phyloP scores from a whole-genome alignment of 2,888 invertebrate genomes.

The Volucella bombylans region DNA sequence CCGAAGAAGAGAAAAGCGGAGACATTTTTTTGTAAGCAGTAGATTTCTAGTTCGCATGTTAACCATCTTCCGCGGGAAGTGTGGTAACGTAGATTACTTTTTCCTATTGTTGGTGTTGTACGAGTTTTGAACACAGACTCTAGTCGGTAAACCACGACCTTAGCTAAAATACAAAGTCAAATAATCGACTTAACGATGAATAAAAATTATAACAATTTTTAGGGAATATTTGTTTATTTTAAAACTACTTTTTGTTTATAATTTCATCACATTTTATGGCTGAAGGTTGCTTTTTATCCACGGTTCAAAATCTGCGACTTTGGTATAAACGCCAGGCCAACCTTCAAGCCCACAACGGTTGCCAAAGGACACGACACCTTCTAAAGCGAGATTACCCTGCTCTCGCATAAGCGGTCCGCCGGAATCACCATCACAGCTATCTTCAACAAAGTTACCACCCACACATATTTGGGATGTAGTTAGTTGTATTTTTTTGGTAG shows the following conservation, averaged over 20 bases:
- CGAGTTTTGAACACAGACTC: no score
- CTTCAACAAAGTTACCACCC: conserved; percentile 83
- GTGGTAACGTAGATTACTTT: no score
- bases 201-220: no score
- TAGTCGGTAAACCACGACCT: no score
- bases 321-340: conserved; percentile 88
- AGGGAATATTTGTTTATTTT: not conserved
- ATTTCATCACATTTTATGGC: conserved; percentile 76
- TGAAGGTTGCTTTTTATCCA: conserved; percentile 86
- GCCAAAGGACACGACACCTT: conserved; percentile 84
- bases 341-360: conserved; percentile 83
- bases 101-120: no score
- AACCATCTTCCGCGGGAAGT: no score
- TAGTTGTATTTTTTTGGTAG: conserved; percentile 76
- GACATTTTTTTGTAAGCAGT: no score
- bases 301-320: conserved; percentile 85
- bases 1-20: no score
- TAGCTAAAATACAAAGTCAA: no score
- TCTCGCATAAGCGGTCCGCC: conserved; percentile 85
- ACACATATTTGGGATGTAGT: conserved; percentile 79
- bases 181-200: no score
- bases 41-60: no score
- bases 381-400: conserved; percentile 78
- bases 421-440: conserved; percentile 86
- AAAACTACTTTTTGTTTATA: not conserved